A percentile compares a stretch with the other conserved stretches of the same genome.
Conservation (phyloP, 2,797 vertebrate species). For the Etheostoma nigrum region DNA sequence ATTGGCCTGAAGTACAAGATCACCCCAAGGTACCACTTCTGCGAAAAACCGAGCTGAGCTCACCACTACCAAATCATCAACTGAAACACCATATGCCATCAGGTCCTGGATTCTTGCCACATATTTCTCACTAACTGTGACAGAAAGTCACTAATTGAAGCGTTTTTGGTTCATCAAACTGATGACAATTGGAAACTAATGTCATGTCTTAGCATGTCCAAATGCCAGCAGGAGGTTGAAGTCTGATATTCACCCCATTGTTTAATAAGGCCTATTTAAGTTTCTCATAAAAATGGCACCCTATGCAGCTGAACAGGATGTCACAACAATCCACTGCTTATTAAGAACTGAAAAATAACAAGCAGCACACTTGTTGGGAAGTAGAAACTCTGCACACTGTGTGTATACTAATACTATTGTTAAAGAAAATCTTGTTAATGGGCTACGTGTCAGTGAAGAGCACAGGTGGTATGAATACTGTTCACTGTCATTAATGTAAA, state of each 20-base stretch:
- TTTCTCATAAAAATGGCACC: background rate
- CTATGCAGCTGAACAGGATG: slow-evolving; percentile 5
- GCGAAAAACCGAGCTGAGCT: slow-evolving; percentile 19
- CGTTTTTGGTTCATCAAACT: slow-evolving; percentile 10
- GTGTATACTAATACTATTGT: background rate
- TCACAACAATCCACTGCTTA: slow-evolving; percentile 17
- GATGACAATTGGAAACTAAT: slow-evolving; percentile 11
- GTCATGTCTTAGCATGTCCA: background rate
- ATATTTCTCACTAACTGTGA: slow-evolving; percentile 30
- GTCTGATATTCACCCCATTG: slow-evolving; percentile 15
- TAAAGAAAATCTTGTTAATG: background rate
- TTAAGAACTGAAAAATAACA: slow-evolving; percentile 24
- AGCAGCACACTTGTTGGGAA: background rate
- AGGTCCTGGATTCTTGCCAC: background rate
- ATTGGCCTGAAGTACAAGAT: slow-evolving; percentile 52
- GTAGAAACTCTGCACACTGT: slow-evolving; percentile 7
- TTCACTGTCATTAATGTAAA: background rate
- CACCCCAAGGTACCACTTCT: slow-evolving; percentile 49
- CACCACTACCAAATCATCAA: slow-evolving; percentile 31
- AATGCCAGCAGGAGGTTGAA: background rate
- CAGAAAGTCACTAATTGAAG: slow-evolving; percentile 16
- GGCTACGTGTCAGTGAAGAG: background rate
- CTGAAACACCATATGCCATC: slow-evolving; percentile 28
- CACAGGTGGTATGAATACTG: background rate
- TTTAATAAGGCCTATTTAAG: slow-evolving; percentile 8